phyloP scores from a whole-genome alignment of 2,797 vertebrate species.

The Sebastes hubbsi region DNA sequence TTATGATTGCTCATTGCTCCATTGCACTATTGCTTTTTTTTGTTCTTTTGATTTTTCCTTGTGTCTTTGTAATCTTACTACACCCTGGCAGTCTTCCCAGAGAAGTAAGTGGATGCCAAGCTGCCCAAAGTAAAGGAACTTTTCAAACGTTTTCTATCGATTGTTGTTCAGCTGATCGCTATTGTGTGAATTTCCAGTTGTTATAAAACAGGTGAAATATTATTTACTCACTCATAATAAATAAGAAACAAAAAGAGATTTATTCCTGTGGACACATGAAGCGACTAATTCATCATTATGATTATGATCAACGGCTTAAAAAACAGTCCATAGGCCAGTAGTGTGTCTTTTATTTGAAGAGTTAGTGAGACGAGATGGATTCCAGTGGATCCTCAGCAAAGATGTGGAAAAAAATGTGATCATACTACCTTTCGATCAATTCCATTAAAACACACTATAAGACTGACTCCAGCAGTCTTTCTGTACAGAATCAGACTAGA shows the following conservation, averaged over 20 bases:
- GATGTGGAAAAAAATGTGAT: neutral
- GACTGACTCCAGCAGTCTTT: neutral
- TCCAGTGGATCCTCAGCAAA: neutral
- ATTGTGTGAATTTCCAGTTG: neutral
- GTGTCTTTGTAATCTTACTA: neutral
- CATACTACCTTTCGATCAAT: neutral
- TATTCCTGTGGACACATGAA: neutral
- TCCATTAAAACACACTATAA: neutral
- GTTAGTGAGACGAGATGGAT: neutral
- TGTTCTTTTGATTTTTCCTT: neutral
- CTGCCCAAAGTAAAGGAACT: neutral
- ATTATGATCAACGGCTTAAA: neutral
- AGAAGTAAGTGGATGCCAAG: neutral
- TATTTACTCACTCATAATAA: neutral
- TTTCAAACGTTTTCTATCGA: neutral
- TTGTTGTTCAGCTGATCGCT: neutral
- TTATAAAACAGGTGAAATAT: neutral
- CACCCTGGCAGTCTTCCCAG: constrained; percentile 1
- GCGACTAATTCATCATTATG: neutral
- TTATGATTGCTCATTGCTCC: neutral
- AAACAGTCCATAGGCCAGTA: neutral
- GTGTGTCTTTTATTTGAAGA: neutral
- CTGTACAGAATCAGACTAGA: neutral
- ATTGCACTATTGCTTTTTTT: neutral
- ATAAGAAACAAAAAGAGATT: neutral